Conservation (phyloP, 2,113 vertebrate species). For the Otocyon megalotis region DNA sequence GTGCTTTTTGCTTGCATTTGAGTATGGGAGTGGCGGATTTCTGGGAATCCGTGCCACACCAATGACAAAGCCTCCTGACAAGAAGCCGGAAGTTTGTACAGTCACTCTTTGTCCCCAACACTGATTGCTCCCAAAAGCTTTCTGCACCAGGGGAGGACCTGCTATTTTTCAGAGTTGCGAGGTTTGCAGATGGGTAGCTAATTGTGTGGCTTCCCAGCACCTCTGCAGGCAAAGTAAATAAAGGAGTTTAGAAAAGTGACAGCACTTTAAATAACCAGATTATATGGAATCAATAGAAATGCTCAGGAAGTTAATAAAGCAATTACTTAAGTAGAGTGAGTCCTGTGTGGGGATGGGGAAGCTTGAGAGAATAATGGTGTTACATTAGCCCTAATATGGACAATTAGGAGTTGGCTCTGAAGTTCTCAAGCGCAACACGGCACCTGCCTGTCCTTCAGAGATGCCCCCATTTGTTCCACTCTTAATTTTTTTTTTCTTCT, state of each 20-base stretch:
- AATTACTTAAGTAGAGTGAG: slow-evolving; percentile 29
- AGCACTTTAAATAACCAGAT: slow-evolving; percentile 68
- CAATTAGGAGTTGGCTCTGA: not conserved
- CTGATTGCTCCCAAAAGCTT: not conserved
- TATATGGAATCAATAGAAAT: slow-evolving; percentile 53
- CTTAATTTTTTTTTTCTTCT: not conserved
- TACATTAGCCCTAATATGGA: not conserved
- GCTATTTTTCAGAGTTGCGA: not conserved
- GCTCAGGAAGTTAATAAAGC: slow-evolving; percentile 67
- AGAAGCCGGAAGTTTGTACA: not conserved
- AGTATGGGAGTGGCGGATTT: not conserved
- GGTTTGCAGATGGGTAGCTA: not conserved
- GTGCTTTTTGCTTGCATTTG: not conserved
- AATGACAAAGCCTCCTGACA: not conserved
- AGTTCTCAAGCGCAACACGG: not conserved
- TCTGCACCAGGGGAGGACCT: not conserved
- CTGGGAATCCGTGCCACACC: not conserved
- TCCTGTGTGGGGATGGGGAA: not conserved
- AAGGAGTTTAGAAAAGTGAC: slow-evolving; percentile 46
- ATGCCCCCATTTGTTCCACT: not conserved
- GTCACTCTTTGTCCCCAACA: not conserved
- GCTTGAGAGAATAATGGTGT: not conserved
- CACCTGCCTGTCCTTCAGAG: not conserved
- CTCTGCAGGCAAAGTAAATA: slow-evolving; percentile 46
- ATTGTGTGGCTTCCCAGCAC: slow-evolving; percentile 42